phyloP scores from a whole-genome alignment of 1,140 invertebrate genomes.

The Hestina assimilis region DNA sequence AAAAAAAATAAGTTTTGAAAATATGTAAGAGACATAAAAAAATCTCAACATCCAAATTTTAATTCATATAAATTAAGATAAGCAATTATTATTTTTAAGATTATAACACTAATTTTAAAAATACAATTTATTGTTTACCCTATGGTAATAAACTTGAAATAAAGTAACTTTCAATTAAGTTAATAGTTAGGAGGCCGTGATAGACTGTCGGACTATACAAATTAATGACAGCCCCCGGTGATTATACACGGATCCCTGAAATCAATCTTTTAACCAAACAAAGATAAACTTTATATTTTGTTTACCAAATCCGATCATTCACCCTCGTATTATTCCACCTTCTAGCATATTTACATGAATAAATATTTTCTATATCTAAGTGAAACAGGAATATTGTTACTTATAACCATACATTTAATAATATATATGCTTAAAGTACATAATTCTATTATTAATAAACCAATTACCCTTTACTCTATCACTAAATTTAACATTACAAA shows the following conservation, averaged over 20 bases:
- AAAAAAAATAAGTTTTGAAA: too few species aligned
- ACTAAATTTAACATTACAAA: too few species aligned
- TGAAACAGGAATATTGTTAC: neutral
- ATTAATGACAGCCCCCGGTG: neutral
- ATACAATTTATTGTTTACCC: too few species aligned
- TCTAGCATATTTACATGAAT: slow-evolving; percentile 14
- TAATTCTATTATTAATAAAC: neutral
- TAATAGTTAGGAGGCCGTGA: neutral
- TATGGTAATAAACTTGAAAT: too few species aligned
- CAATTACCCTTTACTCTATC: too few species aligned
- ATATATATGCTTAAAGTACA: neutral
- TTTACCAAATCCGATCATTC: slow-evolving; percentile 6
- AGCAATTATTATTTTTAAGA: too few species aligned
- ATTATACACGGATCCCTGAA: neutral
- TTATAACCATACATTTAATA: neutral
- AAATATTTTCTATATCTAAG: neutral
- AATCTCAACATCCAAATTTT: too few species aligned
- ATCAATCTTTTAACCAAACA: slow-evolving; percentile 17
- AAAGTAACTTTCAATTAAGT: neutral
- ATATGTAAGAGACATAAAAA: too few species aligned
- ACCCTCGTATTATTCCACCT: neutral
- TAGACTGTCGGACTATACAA: neutral
- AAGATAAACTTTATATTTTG: slow-evolving; percentile 9
- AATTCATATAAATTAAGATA: too few species aligned
- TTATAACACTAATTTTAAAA: too few species aligned